Conservation (phyloP, 1,140 invertebrate species). For the Caenorhabditis remanei region DNA sequence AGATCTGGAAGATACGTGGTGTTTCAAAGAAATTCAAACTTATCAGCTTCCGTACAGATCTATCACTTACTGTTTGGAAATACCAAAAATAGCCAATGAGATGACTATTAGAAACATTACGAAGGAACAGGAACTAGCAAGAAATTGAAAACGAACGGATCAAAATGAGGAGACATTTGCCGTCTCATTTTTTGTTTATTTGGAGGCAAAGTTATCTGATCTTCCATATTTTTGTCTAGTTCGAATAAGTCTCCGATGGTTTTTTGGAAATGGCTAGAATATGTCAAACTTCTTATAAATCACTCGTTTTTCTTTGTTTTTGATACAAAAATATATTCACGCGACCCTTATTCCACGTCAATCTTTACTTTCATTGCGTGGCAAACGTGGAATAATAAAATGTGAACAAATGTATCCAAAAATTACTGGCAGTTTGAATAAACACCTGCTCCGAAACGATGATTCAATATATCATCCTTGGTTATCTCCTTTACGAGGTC, state of each 20-base stretch:
- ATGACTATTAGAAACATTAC: not conserved
- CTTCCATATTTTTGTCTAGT: not conserved
- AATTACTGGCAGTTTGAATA: not conserved
- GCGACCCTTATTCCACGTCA: too few relatives aligned
- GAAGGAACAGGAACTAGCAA: not conserved
- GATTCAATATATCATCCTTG: conserved; percentile 38
- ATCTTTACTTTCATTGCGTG: too few relatives aligned
- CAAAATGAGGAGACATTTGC: not conserved
- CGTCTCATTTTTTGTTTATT: not conserved
- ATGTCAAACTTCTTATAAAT: too few relatives aligned
- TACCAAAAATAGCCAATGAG: too few relatives aligned
- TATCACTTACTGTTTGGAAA: not conserved
- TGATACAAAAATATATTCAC: too few relatives aligned
- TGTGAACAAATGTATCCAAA: too few relatives aligned
- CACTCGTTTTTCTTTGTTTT: too few relatives aligned
- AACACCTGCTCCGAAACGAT: not conserved
- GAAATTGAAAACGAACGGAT: not conserved
- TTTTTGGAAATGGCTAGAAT: not conserved
- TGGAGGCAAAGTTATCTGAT: not conserved
- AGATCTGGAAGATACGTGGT: not conserved
- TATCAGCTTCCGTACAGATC: not conserved
- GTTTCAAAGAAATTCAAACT: too few relatives aligned
- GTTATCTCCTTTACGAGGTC: conserved; percentile 31
- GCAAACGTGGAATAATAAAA: too few relatives aligned
- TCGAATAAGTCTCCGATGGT: not conserved